Evolutionary conservation across 2,113 vertebrate species (phyloP).

Genomic region (Misgurnus mizolepis): DNA sequence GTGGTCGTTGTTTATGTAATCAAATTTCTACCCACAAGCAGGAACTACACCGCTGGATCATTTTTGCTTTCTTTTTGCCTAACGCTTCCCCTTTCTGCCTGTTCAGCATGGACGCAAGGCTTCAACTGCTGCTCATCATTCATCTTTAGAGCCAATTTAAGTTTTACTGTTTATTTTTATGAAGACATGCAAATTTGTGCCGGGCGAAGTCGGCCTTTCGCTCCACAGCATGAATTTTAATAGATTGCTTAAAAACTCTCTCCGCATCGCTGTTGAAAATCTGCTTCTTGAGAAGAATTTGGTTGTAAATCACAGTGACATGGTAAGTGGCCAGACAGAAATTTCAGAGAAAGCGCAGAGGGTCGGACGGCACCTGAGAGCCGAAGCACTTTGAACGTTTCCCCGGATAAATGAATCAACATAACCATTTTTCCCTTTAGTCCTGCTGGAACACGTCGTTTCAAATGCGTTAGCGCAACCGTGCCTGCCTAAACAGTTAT

Average conservation of each 20-base stretch:
- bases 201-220: background rate
- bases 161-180: constrained; percentile 42
- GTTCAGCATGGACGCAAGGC: background rate
- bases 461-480: constrained; percentile 24
- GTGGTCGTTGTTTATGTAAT: background rate
- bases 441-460: constrained; percentile 31
- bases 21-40: background rate
- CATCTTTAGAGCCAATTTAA: constrained; percentile 30
- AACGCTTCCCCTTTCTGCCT: constrained; percentile 8
- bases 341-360: constrained; percentile 3
- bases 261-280: constrained; percentile 19
- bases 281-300: constrained; percentile 7
- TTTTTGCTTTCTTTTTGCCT: background rate
- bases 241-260: constrained; percentile 42
- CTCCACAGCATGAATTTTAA: constrained; percentile 39
- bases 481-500: constrained; percentile 33
- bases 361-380: background rate
- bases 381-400: background rate
- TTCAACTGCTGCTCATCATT: constrained; percentile 14
- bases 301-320: constrained; percentile 20
- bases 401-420: constrained; percentile 6
- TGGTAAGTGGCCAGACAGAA: background rate
- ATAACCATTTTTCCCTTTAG: constrained; percentile 25
- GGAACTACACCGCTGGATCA: background rate
- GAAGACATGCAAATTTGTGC: constrained; percentile 35